Base-by-base conservation (phyloP, 1,140 invertebrate species). In the Calosoma granatense region DNA sequence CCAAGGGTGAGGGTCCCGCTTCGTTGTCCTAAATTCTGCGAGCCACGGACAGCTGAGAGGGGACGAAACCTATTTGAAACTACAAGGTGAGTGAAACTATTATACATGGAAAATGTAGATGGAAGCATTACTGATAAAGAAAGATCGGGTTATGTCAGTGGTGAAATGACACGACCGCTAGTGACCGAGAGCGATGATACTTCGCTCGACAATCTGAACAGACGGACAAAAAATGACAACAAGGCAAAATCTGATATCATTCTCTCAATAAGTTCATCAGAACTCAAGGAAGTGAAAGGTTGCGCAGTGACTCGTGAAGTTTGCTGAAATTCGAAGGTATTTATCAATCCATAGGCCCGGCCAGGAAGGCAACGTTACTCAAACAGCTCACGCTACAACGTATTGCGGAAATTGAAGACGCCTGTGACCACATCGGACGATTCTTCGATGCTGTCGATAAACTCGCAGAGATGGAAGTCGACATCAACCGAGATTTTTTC, bases 401-500 rank as follows among this genome's bases (percentile, higher is more conserved):
- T n/a, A n/a, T n/a, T n/a, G n/a, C n/a, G n/a, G n/a, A n/a, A n/a
- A n/a, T n/a, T 63, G n/a, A 55, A 21, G 54, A 58, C n/a, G n/a
- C 36, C 23, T 54, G 61, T 54, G 56, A 64, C 2, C 66, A 69
- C 56, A 2, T 66, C 12, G 22, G 52, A 1, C 54, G 56, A 20
- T 66, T 64, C 39, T 60, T 63, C 22, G 64, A 67, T 58, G 56
- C 60, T n/a, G 57, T 61, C 2, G 64, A 67, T 26, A 61, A 63
- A 53, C 56, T 67, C 0, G 20, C 22, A 9, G 63, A 62, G 4
- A 65, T 69, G 60, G 60, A 60, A 9, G 47, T 70, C 1, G 12
- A 56, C 2, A 62, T 65, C 2, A 64, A 63, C 56, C 41, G 20
- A 20, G 61, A 64, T 53, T 61, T 62, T 12, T 60, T 57, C 51